phyloP scores from a whole-genome alignment of 2,888 invertebrate species.

The Thereva nobilitata region DNA sequence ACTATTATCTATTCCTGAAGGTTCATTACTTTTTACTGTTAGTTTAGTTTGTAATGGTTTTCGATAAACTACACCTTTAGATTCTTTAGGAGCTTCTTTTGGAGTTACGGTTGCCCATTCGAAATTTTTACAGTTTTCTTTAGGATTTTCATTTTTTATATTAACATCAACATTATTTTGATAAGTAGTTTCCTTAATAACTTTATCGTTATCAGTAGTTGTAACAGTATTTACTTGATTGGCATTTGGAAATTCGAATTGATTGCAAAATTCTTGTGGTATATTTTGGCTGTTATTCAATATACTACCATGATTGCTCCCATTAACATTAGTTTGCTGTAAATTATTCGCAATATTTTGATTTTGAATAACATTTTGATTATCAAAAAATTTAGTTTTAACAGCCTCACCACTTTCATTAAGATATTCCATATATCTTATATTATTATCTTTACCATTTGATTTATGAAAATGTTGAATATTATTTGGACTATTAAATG shows the following conservation, averaged over 20 bases:
- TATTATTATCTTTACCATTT: slow-evolving; percentile 1
- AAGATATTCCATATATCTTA: slow-evolving; percentile 13
- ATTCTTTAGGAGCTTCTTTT: not conserved
- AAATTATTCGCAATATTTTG: too few species aligned
- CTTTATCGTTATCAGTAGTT: not conserved
- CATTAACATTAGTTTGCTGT: too few species aligned
- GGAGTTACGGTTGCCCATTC: slow-evolving; percentile 3
- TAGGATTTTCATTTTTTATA: slow-evolving; percentile 3
- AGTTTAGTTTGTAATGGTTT: slow-evolving; percentile 12
- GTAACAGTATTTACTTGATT: not conserved
- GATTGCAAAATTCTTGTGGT: too few species aligned
- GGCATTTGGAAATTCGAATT: too few species aligned
- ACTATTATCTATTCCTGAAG: not conserved
- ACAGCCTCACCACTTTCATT: slow-evolving; percentile 5
- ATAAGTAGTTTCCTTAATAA: not conserved
- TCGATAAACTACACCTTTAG: slow-evolving; percentile 2
- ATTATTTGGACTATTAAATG: not conserved
- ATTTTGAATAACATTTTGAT: not conserved
- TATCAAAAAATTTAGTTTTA: slow-evolving; percentile 8
- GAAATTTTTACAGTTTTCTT: not conserved
- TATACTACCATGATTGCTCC: too few species aligned
- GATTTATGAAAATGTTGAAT: not conserved
- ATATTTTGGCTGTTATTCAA: too few species aligned
- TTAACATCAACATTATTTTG: slow-evolving; percentile 1
- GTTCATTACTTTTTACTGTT: not conserved